These are phyloP conservation scores for Lymantria dispar DNA, from an alignment of 2,888 invertebrate species.

Conservation along the genomic window DNA sequence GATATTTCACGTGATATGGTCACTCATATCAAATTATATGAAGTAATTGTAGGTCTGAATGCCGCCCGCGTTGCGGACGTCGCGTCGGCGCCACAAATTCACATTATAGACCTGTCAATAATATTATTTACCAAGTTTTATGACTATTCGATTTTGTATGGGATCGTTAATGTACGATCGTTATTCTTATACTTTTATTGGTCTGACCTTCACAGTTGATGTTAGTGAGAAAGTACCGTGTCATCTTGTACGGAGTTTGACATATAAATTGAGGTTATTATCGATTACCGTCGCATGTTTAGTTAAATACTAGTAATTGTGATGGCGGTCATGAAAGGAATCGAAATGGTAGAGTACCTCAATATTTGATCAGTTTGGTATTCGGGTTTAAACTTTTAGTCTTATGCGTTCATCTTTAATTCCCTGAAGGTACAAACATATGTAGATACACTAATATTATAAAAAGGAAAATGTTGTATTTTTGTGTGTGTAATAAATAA, in stretches of 20 bases:
- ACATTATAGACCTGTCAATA: conserved; percentile 33
- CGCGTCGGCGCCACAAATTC: conserved; percentile 40
- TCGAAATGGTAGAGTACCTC: background rate
- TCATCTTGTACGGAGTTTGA: conserved; percentile 15
- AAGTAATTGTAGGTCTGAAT: conserved; percentile 39
- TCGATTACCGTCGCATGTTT: conserved; percentile 2
- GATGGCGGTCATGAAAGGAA: conserved; percentile 15
- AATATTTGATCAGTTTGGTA: background rate
- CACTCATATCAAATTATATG: conserved; percentile 32
- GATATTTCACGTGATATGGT: conserved; percentile 20
- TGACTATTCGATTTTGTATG: conserved; percentile 34
- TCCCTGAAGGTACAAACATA: no score
- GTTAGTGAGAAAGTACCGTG: conserved; percentile 31
- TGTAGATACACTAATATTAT: no score
- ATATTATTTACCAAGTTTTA: conserved; percentile 35
- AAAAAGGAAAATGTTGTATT: no score
- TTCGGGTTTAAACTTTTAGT: background rate
- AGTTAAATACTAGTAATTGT: background rate
- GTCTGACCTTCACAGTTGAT: conserved; percentile 29
- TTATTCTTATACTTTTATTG: conserved; percentile 26
- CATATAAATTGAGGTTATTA: conserved; percentile 20
- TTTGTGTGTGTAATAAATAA: no score
- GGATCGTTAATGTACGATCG: conserved; percentile 33
- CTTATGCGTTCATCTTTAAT: no score
- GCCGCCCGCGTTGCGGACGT: conserved; percentile 15